Evolutionary conservation across 2,888 invertebrate genomes (phyloP), one percentile per base, ranked within the genome.

Genomic region (Boloria selene): DNA sequence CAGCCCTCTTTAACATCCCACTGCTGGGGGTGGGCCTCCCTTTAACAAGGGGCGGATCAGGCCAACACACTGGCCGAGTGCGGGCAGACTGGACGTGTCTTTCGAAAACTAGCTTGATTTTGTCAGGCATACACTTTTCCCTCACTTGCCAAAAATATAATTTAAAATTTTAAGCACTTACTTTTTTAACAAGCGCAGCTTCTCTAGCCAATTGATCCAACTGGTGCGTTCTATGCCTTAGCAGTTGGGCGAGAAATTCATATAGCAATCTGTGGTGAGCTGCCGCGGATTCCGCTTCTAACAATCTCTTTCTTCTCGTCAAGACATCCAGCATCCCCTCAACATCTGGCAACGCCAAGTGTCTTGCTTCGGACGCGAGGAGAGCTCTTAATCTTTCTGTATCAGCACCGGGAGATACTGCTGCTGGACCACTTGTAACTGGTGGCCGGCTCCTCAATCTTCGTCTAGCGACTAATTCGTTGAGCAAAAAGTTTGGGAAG

Each of bases 401-500:
- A n/a, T 79, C 82, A 26, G 71, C 73, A 3, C 71, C 66, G 0
- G 70, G 67, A 7, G 63, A 59, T 4, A 65, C 31, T 18, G 64
- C 64, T 38, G 61, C 61, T 70, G 59, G 51, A 58, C 64, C 60
- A 69, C 72, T 69, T 67, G 52, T 38, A 56, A 66, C 64, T 66
- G 70, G 69, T 4, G 72, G 71, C 17, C 68, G 79, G 53, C 70
- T 69, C 68, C 93, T 88, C 50, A 93, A 83, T 72, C 95, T 94
- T 68, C 96, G 94, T 75, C 96, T 96, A 5, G 95, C 94, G 50
- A 97, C 90, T 73, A 98, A 85, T 82, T 97, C 97, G 83, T 97
- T 97, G 47, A 98, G 92, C 64, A 96, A 88, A 81, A 97, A 96
- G 87, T 98, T 98, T 0, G 98, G 98, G 80, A 97, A 97, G 67